Evolutionary conservation across 2,888 invertebrate genomes (phyloP).

Genomic region (Anaspis maculata): DNA sequence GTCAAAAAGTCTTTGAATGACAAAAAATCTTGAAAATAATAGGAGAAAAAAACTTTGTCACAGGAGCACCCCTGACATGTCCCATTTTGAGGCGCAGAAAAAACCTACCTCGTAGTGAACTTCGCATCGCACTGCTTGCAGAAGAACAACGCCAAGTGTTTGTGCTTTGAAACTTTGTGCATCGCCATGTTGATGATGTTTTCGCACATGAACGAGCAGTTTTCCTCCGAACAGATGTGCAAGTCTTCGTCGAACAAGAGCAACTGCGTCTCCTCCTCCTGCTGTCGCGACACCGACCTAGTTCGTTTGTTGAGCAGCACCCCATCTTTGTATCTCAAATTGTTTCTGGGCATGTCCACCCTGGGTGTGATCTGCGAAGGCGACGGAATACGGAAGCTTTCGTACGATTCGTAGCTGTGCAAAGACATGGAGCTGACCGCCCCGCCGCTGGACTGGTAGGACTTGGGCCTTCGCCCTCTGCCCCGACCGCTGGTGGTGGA

Average conservation of each 20-base stretch:
- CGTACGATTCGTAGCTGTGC: conserved; percentile 5
- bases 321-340: conserved; percentile 3
- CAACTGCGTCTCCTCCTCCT: conserved; percentile 5
- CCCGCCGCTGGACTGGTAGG: conserved; percentile 1
- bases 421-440: conserved; percentile 3
- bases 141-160: conserved; percentile 12
- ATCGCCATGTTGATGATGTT: conserved; percentile 11
- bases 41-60: too few relatives aligned
- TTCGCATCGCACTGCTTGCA: too few relatives aligned
- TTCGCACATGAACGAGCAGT: conserved; percentile 12
- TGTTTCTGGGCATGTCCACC: not conserved
- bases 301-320: conserved; percentile 6
- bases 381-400: conserved; percentile 2
- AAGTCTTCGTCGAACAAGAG: conserved; percentile 4
- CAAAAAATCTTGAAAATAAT: too few relatives aligned
- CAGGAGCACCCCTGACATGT: too few relatives aligned
- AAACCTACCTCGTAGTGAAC: too few relatives aligned
- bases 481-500: not conserved
- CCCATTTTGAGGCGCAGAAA: too few relatives aligned
- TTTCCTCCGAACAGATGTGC: conserved; percentile 8
- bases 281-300: conserved; percentile 5
- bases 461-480: not conserved
- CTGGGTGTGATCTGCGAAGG: not conserved
- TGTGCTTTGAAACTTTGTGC: conserved; percentile 13
- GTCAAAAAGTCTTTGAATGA: too few relatives aligned